Evolutionary conservation across 1,140 invertebrate species (phyloP), one percentile per base, ranked within the genome.

Genomic region (Dendroctonus valens): DNA sequence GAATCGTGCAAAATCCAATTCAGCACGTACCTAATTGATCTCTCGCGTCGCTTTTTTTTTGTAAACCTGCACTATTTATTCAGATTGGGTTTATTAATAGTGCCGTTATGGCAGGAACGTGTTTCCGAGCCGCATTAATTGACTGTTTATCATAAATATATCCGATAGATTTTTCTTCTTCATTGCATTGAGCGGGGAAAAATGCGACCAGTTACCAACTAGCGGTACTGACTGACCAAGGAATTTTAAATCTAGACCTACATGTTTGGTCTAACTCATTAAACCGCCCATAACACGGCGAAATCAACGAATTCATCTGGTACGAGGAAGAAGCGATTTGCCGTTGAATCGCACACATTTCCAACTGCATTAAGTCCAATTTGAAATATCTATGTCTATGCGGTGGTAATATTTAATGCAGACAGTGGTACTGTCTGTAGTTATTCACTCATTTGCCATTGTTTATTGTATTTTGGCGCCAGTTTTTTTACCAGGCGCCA

Each of bases 401-500:
- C 26, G 26, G 26, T 26, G 26, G 26, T 26, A 26, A 26, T 26
- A 26, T 26, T 26, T 26, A 55, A 55, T 41, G 26, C 38, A 55
- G 53, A 55, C 53, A 41, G 53, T 55, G 53, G 53, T 40, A 40
- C 37, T 52, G 53, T 55, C 39, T 15, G 53, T 52, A 52, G n/a
- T 52, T 52, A 41, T 55, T 55, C 53, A 15, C 39, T 55, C 37
- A n/a, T 55, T 55, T 39, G 53, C 65, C 65, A 67, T 67, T 67
- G 65, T 67, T 67, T 67, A 67, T 67, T 67, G 57, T 67, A 60
- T 67, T 60, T 59, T 49, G 65, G 65, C 65, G 65, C 65, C 65
- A 60, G 48, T 63, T 63, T 63, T 63, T 63, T 63, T 55, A 50
- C 12, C 49, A 55, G 61, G 61, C 61, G 61, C 61, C 61, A 63